Conservation (phyloP, 2,797 vertebrate species). For the Oreochromis mossambicus region DNA sequence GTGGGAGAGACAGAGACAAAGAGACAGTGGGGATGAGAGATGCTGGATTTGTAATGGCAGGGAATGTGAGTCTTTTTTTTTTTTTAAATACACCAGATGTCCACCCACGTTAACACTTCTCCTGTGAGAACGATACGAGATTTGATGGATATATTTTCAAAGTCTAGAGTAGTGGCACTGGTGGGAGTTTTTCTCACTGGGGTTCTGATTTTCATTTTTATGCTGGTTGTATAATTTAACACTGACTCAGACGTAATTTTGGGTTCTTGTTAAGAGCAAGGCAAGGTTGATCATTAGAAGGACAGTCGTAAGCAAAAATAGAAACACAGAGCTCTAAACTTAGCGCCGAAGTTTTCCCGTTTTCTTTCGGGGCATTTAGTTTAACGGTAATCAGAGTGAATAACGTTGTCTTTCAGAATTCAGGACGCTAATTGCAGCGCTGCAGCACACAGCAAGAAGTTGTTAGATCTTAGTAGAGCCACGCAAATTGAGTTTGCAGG, state of each 20-base stretch:
- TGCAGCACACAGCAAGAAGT: neutral
- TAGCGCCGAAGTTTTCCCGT: neutral
- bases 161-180: neutral
- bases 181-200: neutral
- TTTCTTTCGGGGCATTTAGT: neutral
- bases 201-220: neutral
- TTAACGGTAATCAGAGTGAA: neutral
- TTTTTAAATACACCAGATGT: constrained; percentile 19
- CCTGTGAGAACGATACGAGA: constrained; percentile 25
- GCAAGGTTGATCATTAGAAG: neutral
- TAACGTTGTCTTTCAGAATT: neutral
- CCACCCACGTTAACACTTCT: constrained; percentile 47
- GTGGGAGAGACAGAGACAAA: constrained; percentile 53
- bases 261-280: neutral
- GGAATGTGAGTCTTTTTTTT: constrained; percentile 15
- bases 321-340: neutral
- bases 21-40: constrained; percentile 37
- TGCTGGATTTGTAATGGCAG: constrained; percentile 33
- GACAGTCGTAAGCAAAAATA: neutral
- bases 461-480: neutral
- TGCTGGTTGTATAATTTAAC: neutral
- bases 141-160: constrained; percentile 28
- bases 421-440: neutral
- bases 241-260: neutral
- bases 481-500: neutral